A percentile compares a stretch with the other conserved stretches of the same genome.
Evolutionary conservation across 2,797 vertebrate species (phyloP).

Genomic region (Anolis apletophallus): DNA sequence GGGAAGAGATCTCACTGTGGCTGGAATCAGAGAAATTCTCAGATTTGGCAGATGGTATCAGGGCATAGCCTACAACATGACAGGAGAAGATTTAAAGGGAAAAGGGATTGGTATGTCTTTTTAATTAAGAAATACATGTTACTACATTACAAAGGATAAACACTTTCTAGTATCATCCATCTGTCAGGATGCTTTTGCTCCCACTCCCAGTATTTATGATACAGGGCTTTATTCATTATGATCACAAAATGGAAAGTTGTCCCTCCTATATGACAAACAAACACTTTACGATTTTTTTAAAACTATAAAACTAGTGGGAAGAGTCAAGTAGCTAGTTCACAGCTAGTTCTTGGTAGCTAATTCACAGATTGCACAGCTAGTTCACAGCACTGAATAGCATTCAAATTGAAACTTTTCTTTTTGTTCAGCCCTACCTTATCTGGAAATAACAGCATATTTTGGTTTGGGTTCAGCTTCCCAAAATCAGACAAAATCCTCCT

Average conservation of each 20-base stretch:
- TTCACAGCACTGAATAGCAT: background rate
- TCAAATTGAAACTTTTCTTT: background rate
- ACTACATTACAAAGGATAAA: background rate
- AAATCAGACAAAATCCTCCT: background rate
- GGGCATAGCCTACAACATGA: conserved; percentile 81
- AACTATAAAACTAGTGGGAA: background rate
- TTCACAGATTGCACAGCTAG: background rate
- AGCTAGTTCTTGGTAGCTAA: background rate
- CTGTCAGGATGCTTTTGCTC: too few relatives aligned
- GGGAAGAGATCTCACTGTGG: conserved; percentile 95
- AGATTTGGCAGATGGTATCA: conserved; percentile 83
- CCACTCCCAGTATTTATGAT: background rate
- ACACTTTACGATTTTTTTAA: background rate
- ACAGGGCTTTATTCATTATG: background rate
- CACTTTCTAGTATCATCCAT: background rate
- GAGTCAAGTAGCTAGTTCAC: background rate
- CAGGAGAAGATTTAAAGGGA: conserved; percentile 19
- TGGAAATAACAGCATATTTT: background rate
- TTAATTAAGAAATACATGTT: background rate
- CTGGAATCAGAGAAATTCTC: conserved; percentile 94
- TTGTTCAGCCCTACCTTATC: background rate
- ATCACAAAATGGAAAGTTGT: background rate
- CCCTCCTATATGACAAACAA: background rate
- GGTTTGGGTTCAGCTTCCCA: background rate
- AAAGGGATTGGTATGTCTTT: conserved; percentile 27